Percentiles rank a stretch among this genome's conserved stretches.
Conservation (phyloP, 1,140 invertebrate species). For the Manduca sexta region DNA sequence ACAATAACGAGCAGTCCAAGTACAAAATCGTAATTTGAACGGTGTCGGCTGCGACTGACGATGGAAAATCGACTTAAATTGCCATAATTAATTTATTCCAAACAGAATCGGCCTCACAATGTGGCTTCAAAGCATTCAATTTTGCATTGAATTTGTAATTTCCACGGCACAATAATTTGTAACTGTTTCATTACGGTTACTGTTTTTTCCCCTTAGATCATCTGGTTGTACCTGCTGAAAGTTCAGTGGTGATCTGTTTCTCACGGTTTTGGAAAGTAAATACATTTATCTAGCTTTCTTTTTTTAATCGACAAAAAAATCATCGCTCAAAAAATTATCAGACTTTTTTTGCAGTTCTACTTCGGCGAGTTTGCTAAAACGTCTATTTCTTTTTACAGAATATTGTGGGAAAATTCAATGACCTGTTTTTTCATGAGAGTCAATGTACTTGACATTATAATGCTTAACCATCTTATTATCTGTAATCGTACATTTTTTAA, state of each 20-base stretch:
- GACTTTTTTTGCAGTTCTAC: slow-evolving; percentile 29
- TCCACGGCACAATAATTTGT: slow-evolving; percentile 70
- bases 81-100: slow-evolving; percentile 69
- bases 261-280: slow-evolving; percentile 58
- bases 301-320: slow-evolving; percentile 34
- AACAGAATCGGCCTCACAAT: slow-evolving; percentile 58
- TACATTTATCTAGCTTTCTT: slow-evolving; percentile 47
- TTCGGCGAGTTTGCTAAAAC: slow-evolving; percentile 13
- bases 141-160: slow-evolving; percentile 69
- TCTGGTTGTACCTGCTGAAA: slow-evolving; percentile 17
- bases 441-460: too few relatives aligned
- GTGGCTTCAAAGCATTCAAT: slow-evolving; percentile 56
- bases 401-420: too few relatives aligned
- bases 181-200: slow-evolving; percentile 58
- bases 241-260: slow-evolving; percentile 47
- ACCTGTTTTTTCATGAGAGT: too few relatives aligned
- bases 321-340: slow-evolving; percentile 4
- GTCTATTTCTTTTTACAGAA: slow-evolving; percentile 1
- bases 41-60: slow-evolving; percentile 36
- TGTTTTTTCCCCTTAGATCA: slow-evolving; percentile 40
- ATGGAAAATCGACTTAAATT: slow-evolving; percentile 59
- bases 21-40: slow-evolving; percentile 56
- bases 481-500: neutral
- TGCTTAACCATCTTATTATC: too few relatives aligned
- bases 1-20: slow-evolving; percentile 30